Evolutionary conservation across 2,113 vertebrate species (phyloP).

Genomic region (Cyanoderma ruficeps): DNA sequence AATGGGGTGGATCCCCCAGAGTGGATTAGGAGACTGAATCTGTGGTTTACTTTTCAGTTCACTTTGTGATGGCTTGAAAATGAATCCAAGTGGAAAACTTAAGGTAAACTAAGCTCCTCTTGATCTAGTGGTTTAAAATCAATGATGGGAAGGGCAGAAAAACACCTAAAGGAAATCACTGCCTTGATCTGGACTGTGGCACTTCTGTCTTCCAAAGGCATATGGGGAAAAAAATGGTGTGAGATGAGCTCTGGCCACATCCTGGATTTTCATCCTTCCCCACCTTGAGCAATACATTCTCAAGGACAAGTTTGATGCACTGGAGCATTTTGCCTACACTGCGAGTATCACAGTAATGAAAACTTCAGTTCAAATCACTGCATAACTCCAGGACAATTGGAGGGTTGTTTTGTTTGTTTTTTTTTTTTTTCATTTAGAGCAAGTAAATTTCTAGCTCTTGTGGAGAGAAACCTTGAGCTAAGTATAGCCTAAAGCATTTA

Average conservation of each 20-base stretch:
- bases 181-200: background rate
- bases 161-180: background rate
- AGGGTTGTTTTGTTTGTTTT: background rate
- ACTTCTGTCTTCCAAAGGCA: background rate
- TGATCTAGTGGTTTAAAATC: background rate
- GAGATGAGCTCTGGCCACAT: background rate
- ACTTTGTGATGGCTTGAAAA: background rate
- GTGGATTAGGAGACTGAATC: background rate
- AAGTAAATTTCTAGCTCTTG: conserved; percentile 29
- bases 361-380: conserved; percentile 29
- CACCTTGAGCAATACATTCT: background rate
- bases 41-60: background rate
- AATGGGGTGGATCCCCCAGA: background rate
- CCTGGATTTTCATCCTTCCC: background rate
- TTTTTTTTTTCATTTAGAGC: conserved; percentile 30
- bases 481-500: conserved; percentile 56
- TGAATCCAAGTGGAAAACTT: background rate
- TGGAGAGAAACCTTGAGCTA: conserved; percentile 46
- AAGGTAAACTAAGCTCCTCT: background rate
- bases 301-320: background rate
- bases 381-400: conserved; percentile 25
- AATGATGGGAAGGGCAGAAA: background rate
- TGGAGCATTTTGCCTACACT: background rate
- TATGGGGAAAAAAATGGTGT: background rate
- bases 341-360: background rate